Conservation (phyloP, 2,797 vertebrate species). For the Cetoscarus ocellatus region DNA sequence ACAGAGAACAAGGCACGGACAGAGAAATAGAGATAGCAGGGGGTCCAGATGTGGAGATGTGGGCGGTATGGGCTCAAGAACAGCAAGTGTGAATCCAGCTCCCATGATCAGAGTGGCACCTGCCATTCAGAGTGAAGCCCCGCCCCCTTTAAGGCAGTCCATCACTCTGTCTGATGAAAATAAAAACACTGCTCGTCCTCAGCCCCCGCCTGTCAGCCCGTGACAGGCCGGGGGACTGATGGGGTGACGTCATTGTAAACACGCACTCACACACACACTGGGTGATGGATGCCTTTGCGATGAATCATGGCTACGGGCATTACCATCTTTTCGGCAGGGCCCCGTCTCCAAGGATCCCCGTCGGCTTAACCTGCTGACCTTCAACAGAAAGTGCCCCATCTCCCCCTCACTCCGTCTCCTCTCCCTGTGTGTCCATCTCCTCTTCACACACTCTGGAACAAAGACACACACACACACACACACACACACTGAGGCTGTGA, state of each 20-base stretch:
- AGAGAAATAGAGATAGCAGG: constrained; percentile 19
- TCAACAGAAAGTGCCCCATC: constrained; percentile 56
- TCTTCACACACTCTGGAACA: constrained; percentile 79
- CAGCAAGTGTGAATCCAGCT: constrained; percentile 23
- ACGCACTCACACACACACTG: constrained; percentile 35
- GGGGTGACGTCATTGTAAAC: constrained; percentile 72
- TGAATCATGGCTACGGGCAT: constrained; percentile 83
- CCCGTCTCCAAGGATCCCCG: constrained; percentile 77
- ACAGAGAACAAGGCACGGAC: constrained; percentile 6
- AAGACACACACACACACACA: constrained; percentile 72
- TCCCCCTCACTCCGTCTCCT: background rate
- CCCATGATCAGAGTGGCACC: constrained; percentile 45
- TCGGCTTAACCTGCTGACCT: constrained; percentile 85
- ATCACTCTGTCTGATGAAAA: constrained; percentile 61
- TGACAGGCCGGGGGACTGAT: constrained; percentile 63
- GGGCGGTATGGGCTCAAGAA: background rate
- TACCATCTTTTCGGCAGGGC: constrained; percentile 80
- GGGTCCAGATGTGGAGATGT: constrained; percentile 6
- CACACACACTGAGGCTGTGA: constrained; percentile 59
- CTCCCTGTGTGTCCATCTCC: constrained; percentile 42
- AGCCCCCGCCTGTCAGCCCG: constrained; percentile 60
- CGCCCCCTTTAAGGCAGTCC: constrained; percentile 53
- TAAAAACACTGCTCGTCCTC: constrained; percentile 58
- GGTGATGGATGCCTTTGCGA: constrained; percentile 79
- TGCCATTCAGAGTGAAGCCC: constrained; percentile 53